Conservation (phyloP, 2,888 invertebrate genomes). For the Stegana nigrithorax region DNA sequence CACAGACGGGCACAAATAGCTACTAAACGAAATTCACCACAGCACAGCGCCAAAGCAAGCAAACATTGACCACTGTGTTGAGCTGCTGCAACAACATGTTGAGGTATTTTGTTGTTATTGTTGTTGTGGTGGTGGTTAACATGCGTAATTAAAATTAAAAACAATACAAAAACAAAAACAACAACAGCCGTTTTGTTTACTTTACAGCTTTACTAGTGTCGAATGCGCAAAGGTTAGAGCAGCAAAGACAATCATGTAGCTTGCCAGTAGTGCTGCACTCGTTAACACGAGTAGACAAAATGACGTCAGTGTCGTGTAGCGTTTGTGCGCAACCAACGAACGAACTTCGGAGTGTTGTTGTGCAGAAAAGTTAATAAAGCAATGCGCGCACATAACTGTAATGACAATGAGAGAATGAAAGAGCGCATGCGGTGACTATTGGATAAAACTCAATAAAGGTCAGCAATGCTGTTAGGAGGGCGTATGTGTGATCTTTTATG, state of each 20-base stretch:
- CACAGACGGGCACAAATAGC: neutral
- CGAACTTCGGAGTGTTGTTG: too few species aligned
- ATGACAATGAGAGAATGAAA: too few species aligned
- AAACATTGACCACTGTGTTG: conserved; percentile 7
- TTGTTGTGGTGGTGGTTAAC: neutral
- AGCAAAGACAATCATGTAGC: neutral
- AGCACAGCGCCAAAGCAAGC: neutral
- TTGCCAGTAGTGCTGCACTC: neutral
- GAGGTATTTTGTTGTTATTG: too few species aligned
- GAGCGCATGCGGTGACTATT: too few species aligned
- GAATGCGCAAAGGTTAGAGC: neutral
- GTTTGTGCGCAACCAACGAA: too few species aligned
- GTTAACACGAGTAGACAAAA: conserved; percentile 8
- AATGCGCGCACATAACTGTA: neutral
- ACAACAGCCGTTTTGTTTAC: conserved; percentile 2
- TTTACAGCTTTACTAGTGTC: neutral
- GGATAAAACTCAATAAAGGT: too few species aligned
- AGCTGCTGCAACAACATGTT: too few species aligned
- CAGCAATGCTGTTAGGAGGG: too few species aligned
- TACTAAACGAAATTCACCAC: neutral
- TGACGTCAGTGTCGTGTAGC: conserved; percentile 3
- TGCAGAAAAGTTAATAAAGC: too few species aligned
- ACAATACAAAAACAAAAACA: conserved; percentile 3
- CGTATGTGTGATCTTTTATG: too few species aligned
- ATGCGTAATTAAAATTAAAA: neutral